Conservation (phyloP, 2,888 invertebrate genomes). For the Diplazon laetatorius region DNA sequence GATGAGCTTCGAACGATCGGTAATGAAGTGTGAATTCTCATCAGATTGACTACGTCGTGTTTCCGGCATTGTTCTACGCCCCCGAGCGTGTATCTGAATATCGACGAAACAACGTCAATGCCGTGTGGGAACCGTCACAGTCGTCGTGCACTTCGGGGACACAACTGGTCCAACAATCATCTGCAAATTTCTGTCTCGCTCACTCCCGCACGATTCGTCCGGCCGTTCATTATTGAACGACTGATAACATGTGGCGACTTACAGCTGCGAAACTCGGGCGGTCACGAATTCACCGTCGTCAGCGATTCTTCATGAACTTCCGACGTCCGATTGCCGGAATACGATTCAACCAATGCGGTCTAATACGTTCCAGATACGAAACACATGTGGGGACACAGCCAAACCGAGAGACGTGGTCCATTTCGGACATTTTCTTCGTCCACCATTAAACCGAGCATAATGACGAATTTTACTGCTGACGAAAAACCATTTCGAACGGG, state of each 20-base stretch:
- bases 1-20: background rate
- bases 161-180: background rate
- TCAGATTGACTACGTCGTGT: background rate
- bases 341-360: background rate
- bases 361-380: conserved; percentile 1
- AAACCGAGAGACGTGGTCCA: background rate
- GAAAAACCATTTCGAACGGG: no score
- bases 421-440: background rate
- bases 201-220: background rate
- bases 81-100: background rate
- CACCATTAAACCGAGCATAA: background rate
- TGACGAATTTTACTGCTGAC: background rate
- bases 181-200: background rate
- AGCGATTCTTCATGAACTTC: background rate
- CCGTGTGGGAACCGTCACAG: background rate
- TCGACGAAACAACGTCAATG: background rate
- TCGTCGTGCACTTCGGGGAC: background rate
- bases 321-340: background rate
- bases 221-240: background rate
- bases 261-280: no score
- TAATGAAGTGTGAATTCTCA: background rate
- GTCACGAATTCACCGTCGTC: background rate
- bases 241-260: background rate
- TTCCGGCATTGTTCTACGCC: background rate
- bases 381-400: background rate